phyloP scores from a whole-genome alignment of 2,888 invertebrate genomes.

The Scaptodrosophila latifasciaeformis region DNA sequence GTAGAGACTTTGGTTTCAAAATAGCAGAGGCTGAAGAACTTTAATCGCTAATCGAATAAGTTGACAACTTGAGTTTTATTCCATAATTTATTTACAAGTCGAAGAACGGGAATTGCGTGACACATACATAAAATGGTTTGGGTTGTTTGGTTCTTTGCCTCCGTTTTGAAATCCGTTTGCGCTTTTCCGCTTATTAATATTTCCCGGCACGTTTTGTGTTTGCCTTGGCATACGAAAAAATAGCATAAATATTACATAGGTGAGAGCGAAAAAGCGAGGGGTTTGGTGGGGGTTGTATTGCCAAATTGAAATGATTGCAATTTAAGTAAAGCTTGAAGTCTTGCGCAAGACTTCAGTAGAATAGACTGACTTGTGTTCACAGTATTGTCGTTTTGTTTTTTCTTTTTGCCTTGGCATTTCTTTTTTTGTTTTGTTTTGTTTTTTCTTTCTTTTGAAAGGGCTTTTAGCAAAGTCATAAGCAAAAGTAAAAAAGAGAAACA shows the following conservation, averaged over 20 bases:
- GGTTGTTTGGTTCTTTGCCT: neutral
- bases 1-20: too few relatives aligned
- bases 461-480: neutral
- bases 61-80: too few relatives aligned
- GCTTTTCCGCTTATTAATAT: constrained; percentile 63
- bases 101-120: constrained; percentile 54
- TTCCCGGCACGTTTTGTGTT: constrained; percentile 51
- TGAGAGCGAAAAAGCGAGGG: constrained; percentile 12
- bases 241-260: neutral
- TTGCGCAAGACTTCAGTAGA: constrained; percentile 51
- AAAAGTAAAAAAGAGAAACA: constrained; percentile 15
- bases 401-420: too few relatives aligned
- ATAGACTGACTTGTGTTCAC: constrained; percentile 37
- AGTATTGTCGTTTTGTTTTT: constrained; percentile 13
- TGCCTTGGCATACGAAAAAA: constrained; percentile 41
- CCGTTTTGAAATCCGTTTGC: too few relatives aligned
- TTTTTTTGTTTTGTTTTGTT: too few relatives aligned
- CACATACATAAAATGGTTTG: constrained; percentile 49
- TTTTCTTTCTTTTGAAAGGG: too few relatives aligned
- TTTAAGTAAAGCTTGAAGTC: constrained; percentile 30
- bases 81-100: too few relatives aligned
- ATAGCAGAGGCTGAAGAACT: too few relatives aligned
- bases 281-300: neutral
- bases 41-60: too few relatives aligned
- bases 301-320: constrained; percentile 48